phyloP scores from a whole-genome alignment of 30 jellyfish, hydroid and myxozoan species.

The Catostylus mosaicus region DNA sequence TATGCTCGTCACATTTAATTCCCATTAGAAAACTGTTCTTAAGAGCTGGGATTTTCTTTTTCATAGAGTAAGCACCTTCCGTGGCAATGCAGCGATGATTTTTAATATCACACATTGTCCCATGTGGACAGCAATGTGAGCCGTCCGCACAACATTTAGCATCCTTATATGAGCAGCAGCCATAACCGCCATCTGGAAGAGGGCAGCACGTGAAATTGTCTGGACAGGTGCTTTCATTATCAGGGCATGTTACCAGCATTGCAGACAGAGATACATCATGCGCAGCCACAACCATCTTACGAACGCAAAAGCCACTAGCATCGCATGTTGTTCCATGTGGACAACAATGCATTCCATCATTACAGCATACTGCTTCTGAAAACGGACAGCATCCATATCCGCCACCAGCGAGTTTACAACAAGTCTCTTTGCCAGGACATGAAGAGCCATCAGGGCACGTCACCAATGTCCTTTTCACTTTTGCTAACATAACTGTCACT shows the following conservation, averaged over 20 bases:
- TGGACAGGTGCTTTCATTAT: conserved; percentile 34
- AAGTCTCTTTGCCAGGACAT: conserved; percentile 54
- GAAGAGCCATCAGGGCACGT: conserved; percentile 10
- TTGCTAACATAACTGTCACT: not conserved
- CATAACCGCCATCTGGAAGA: conserved; percentile 55
- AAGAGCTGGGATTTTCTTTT: conserved; percentile 1
- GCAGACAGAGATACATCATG: not conserved
- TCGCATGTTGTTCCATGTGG: conserved; percentile 61
- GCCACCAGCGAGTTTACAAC: conserved; percentile 58
- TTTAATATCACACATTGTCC: conserved; percentile 13
- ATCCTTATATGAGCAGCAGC: conserved; percentile 79
- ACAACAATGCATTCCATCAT: conserved; percentile 66
- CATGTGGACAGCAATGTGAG: conserved; percentile 78
- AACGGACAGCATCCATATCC: conserved; percentile 68
- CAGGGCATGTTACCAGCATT: conserved; percentile 56
- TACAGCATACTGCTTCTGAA: conserved; percentile 59
- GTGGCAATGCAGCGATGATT: not conserved
- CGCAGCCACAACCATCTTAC: not conserved
- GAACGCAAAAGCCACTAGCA: not conserved
- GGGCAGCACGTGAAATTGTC: conserved; percentile 77
- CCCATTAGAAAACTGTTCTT: not conserved
- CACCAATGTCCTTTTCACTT: not conserved
- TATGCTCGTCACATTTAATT: not conserved
- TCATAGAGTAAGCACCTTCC: not conserved
- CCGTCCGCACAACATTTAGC: conserved; percentile 80